phyloP scores from a whole-genome alignment of 1,140 invertebrate species.

The Anastrepha ludens region DNA sequence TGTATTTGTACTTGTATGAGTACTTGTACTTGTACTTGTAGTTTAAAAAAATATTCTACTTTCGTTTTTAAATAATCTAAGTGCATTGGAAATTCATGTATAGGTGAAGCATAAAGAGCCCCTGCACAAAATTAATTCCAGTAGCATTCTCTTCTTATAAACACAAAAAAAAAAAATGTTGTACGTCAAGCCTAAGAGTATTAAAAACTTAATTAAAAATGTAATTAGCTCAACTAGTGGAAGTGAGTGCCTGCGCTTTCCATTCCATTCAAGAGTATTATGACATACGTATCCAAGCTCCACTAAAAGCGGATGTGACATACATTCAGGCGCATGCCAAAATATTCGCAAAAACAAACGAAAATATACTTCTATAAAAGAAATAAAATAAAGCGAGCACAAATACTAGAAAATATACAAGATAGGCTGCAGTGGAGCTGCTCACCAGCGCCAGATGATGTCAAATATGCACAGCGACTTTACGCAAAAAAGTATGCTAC shows the following conservation, averaged over 20 bases:
- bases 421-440: not conserved
- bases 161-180: not conserved
- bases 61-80: too few relatives aligned
- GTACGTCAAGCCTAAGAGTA: conserved; percentile 13
- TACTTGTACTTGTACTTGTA: too few relatives aligned
- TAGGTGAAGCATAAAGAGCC: too few relatives aligned
- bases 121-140: too few relatives aligned
- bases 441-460: conserved; percentile 10
- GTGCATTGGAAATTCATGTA: too few relatives aligned
- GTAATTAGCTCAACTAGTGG: conserved; percentile 34
- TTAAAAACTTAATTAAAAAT: conserved; percentile 51
- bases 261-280: not conserved
- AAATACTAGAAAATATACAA: not conserved
- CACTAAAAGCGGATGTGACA: conserved; percentile 46
- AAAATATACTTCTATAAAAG: not conserved
- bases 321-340: not conserved
- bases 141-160: too few relatives aligned
- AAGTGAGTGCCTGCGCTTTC: not conserved
- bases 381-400: not conserved
- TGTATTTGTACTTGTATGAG: too few relatives aligned
- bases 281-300: not conserved
- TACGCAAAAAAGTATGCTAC: conserved; percentile 16
- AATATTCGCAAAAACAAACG: conserved; percentile 9
- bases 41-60: too few relatives aligned
- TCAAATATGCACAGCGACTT: conserved; percentile 43